Evolutionary conservation across 1,140 invertebrate species (phyloP), one percentile per base, ranked within the genome.

Genomic region (Monomorium pharaonis): DNA sequence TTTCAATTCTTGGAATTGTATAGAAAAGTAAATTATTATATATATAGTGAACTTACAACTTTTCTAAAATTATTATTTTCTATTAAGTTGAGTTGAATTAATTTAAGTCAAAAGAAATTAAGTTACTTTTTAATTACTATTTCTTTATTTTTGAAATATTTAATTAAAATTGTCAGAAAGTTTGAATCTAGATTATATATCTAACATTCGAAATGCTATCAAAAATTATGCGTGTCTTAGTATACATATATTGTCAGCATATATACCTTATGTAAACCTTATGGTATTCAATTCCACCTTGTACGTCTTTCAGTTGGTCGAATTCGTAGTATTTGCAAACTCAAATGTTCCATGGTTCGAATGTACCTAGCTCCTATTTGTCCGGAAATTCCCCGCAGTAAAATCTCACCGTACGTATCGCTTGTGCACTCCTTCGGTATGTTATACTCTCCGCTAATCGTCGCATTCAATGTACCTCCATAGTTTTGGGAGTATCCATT

Each of bases 361-460:
- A 24, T 42, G 18, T 33, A 54, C 63, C 42, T 37, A 14, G 33
- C 56, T 85, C 21, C 70, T 86, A 86, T 87, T 89, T 89, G 72
- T 89, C 30, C 65, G 51, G 78, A 75, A 87, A 86, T 89, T 89
- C 69, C 60, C 76, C 81, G 33, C 58, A 67, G 86, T 74, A 84
- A 83, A 88, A 88, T 86, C 76, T 56, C 42, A 51, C 7, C 37
- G n/a, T 80, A 80, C 12, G 10, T 14, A n/a, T 44, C 44, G 16
- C 14, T 5, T 33, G 44, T 58, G 12, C 10, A 10, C 51, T 37
- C 3, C 14, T 7, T 47, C 47, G 30, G 27, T 72, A 44, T 27
- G 21, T 30, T 37, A 27, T 37, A 9, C 4, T 27, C 18, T 27
- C 18, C 44, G 16, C 6, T 49, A 30, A 12, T 30, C 10, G 33